Base-by-base conservation (phyloP, 2,888 invertebrate genomes). In the Tiphia femorata region DNA sequence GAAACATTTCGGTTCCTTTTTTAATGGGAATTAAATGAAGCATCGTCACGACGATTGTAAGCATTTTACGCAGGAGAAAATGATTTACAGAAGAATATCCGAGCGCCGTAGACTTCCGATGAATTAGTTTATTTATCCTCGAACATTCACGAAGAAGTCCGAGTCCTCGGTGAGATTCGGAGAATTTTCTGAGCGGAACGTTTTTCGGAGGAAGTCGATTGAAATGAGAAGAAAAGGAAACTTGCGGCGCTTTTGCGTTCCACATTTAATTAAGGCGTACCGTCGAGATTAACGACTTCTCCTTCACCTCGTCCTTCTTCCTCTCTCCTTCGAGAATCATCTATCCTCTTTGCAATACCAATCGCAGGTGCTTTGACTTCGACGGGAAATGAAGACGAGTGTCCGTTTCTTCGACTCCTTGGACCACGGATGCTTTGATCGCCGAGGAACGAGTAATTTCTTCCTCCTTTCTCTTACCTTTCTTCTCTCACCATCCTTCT, bases 361-460 rank as follows among this genome's bases (percentile, higher is more conserved):
- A 50, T 42, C 14, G n/a, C n/a, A n/a, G 27, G 17, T 14, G 12
- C 44, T 40, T 41, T 25, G 41, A 46, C 10, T 7, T 41, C 2
- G n/a, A 2, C 17, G 41, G 46, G 25, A 37, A 52, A 57, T 48
- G 42, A 57, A 37, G 20, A 33, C 10, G n/a, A 2, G n/a, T 19
- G n/a, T 48, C 29, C 21, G 20, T 30, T 7, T 10, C 29, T 7
- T 43, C 30, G n/a, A n/a, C n/a, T n/a, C n/a, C n/a, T n/a, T n/a
- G n/a, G n/a, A n/a, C 33, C 33, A n/a, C n/a, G 33, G 12, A n/a
- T n/a, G 3, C 33, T 33, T 33, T 33, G 33, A 33, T 33, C 33
- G 12, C 8, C 12, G 33, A n/a, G n/a, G n/a, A n/a, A n/a, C n/a
- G n/a, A 33, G 12, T 7, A 29, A 29, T 29, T 29, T 29, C 7